These are phyloP conservation scores for Serripes groenlandicus DNA, from an alignment of 2,888 invertebrate genomes.

Conservation along the genomic window DNA sequence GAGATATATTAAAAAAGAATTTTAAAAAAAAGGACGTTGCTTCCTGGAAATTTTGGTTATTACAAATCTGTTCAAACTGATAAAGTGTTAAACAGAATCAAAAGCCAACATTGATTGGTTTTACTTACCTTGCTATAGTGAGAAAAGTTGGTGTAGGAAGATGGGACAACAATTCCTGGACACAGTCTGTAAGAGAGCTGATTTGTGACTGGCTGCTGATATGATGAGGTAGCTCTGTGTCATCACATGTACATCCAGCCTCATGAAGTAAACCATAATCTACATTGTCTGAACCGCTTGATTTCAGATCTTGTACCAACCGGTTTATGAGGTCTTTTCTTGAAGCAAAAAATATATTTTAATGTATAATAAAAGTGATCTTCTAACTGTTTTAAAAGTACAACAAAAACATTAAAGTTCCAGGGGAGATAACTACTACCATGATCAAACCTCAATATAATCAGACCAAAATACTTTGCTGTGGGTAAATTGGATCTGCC, in stretches of 20 bases:
- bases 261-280: slow-evolving; percentile 94
- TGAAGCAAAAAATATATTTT: slow-evolving; percentile 16
- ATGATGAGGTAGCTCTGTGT: slow-evolving; percentile 93
- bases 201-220: slow-evolving; percentile 91
- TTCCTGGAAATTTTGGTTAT: no score
- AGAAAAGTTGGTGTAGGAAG: slow-evolving; percentile 90
- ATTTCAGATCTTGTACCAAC: slow-evolving; percentile 44
- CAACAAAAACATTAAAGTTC: no score
- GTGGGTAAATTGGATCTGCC: no score
- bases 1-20: no score
- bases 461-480: no score
- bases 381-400: no score
- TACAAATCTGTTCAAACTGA: no score
- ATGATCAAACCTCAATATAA: no score
- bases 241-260: slow-evolving; percentile 95
- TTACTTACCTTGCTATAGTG: slow-evolving; percentile 90
- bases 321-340: slow-evolving; percentile 62
- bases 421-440: no score
- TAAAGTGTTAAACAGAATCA: neutral
- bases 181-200: slow-evolving; percentile 88
- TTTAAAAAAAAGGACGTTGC: no score
- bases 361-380: no score
- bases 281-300: slow-evolving; percentile 74
- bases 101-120: neutral
- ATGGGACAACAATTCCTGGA: slow-evolving; percentile 89